A percentile compares a stretch with the other conserved stretches of the same genome.
These are phyloP conservation scores for Calcarius ornatus DNA, from an alignment of 2,113 vertebrate genomes.

Conservation along the genomic window DNA sequence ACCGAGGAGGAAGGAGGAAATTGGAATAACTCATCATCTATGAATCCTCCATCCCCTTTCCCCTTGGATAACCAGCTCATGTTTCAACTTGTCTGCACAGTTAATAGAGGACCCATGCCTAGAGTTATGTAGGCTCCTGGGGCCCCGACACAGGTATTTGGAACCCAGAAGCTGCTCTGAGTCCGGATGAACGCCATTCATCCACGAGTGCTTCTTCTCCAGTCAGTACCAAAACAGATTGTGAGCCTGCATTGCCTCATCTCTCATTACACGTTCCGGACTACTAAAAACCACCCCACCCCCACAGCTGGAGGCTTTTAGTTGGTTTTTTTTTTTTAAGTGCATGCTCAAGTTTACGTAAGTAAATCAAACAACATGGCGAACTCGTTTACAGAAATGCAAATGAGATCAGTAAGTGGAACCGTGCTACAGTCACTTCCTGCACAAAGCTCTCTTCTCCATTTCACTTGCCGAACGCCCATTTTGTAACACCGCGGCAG, in stretches of 20 bases:
- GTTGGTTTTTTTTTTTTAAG: accelerated
- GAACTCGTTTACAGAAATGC: not conserved
- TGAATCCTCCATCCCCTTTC: not conserved
- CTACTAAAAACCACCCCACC: not conserved
- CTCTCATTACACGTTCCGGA: accelerated
- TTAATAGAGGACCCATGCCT: accelerated
- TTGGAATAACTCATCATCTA: not conserved
- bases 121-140: accelerated
- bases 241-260: accelerated
- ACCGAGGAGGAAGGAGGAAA: not conserved
- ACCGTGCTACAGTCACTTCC: not conserved
- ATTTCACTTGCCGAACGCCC: not conserved
- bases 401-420: not conserved
- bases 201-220: not conserved
- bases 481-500: not conserved
- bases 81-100: not conserved
- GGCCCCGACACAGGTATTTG: accelerated
- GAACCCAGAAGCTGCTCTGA: not conserved
- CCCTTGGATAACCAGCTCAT: not conserved
- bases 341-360: not conserved
- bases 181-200: not conserved
- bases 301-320: not conserved
- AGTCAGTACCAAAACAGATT: not conserved
- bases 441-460: not conserved
- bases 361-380: not conserved